These are phyloP conservation scores for Autographa gamma DNA, from an alignment of 2,888 invertebrate genomes.

Conservation along the genomic window DNA sequence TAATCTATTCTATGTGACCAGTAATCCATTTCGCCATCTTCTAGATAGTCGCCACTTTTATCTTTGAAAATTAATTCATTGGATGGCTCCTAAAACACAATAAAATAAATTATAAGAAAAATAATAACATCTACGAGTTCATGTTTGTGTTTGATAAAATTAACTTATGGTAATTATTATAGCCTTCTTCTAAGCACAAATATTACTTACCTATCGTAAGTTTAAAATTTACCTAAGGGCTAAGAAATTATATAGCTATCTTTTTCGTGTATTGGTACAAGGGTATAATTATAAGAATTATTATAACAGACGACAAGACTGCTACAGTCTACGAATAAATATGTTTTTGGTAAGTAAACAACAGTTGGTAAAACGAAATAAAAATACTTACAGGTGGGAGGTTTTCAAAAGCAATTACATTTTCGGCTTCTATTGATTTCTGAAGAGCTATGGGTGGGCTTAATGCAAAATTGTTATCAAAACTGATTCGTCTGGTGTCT, in stretches of 20 bases:
- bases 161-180: too few species aligned
- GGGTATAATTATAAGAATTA: neutral
- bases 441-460: conserved; percentile 71
- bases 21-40: conserved; percentile 74
- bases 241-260: neutral
- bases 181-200: too few species aligned
- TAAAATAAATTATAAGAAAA: neutral
- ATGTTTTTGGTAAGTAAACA: neutral
- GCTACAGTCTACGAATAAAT: neutral
- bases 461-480: conserved; percentile 79
- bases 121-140: neutral
- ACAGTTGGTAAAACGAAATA: neutral
- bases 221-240: too few species aligned
- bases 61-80: conserved; percentile 67
- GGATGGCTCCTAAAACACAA: conserved; percentile 64
- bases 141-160: neutral
- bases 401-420: conserved; percentile 66
- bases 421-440: conserved; percentile 73
- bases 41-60: conserved; percentile 59
- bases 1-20: conserved; percentile 80
- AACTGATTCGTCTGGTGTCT: conserved; percentile 81
- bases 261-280: neutral
- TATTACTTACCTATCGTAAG: too few species aligned
- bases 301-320: neutral
- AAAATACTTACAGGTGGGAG: conserved; percentile 69